Base-by-base conservation (phyloP, 2,888 invertebrate species). In the Teleiodes luculella region DNA sequence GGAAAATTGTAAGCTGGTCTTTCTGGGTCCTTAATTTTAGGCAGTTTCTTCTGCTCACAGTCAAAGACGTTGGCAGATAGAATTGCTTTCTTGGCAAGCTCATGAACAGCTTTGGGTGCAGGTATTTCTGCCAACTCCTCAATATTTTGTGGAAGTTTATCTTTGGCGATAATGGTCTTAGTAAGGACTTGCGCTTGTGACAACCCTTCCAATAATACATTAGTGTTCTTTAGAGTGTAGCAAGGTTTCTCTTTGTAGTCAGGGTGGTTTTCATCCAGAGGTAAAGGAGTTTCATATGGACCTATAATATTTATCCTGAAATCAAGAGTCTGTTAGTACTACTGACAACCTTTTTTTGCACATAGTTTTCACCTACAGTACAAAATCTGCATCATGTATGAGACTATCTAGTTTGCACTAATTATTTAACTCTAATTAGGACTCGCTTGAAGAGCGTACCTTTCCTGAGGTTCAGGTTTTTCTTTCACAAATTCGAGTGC, bases 111-210 rank as follows among this genome's bases (percentile, higher is more conserved):
- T 52, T 83, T 81, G 0, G 91, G 86, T 0, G 92, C 82, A 59
- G 92, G 83, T 50, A 91, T 68, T 35, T 79, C 72, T 10, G 91
- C 82, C 3, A 86, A 68, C 53, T 91, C 90, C 68, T 92, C 86
- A 53, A 94, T 83, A 60, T 81, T 86, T 7, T 91, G 82, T 0
- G 95, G 95, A 50, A 95, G 83, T 55, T 83, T 90, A 39, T 92
- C 81, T 60, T 92, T 82, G 56, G 93, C 78, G 72, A 92, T 87
- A 3, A 96, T 80, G 1, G 95, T 92, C 72, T 97, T 97, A 2
- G 95, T 95, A 5, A 97, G 81, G n/a, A 94, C 83, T 82, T 95
- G 93, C 0, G 96, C 96, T 85, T 97, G 97, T 1, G 91, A 76
- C 51, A 94, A 68, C 10, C 96, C 97, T 80, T 93, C 92, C 20